Evolutionary conservation across 1,140 invertebrate genomes (phyloP).

Genomic region (Drosophila nannoptera): DNA sequence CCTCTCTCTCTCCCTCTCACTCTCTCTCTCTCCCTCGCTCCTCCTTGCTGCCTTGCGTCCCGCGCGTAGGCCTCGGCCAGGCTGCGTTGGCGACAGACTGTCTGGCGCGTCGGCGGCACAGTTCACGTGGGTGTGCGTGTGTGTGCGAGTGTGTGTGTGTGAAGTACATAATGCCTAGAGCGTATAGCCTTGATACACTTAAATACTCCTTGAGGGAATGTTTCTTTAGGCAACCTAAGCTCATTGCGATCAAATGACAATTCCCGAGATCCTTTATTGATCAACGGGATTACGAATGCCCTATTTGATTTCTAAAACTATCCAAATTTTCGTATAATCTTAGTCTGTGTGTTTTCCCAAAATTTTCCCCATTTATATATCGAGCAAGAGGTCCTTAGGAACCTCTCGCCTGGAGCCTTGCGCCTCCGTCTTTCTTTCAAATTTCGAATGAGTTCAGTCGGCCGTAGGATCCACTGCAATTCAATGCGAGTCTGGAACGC

Average conservation of each 20-base stretch:
- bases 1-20: slow-evolving; percentile 16
- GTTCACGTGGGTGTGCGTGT: slow-evolving; percentile 26
- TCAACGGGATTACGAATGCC: too few species aligned
- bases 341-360: too few species aligned
- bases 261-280: too few species aligned
- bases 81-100: slow-evolving; percentile 65
- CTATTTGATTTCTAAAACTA: too few species aligned
- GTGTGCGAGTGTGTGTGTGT: background rate
- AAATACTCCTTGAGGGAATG: slow-evolving; percentile 5
- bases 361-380: too few species aligned
- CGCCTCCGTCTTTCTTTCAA: background rate
- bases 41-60: background rate
- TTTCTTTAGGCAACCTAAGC: too few species aligned
- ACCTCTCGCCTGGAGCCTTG: too few species aligned
- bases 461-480: slow-evolving; percentile 3
- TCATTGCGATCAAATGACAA: too few species aligned
- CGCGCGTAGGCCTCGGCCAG: slow-evolving; percentile 4
- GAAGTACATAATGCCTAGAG: slow-evolving; percentile 26
- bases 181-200: slow-evolving; percentile 19
- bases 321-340: too few species aligned
- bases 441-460: background rate
- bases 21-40: slow-evolving; percentile 10
- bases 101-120: slow-evolving; percentile 59
- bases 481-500: slow-evolving; percentile 11
- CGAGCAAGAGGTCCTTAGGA: too few species aligned